Evolutionary conservation across 2,113 vertebrate species (phyloP), one percentile per base, ranked within the genome.

Genomic region (Rhinolophus sinicus): DNA sequence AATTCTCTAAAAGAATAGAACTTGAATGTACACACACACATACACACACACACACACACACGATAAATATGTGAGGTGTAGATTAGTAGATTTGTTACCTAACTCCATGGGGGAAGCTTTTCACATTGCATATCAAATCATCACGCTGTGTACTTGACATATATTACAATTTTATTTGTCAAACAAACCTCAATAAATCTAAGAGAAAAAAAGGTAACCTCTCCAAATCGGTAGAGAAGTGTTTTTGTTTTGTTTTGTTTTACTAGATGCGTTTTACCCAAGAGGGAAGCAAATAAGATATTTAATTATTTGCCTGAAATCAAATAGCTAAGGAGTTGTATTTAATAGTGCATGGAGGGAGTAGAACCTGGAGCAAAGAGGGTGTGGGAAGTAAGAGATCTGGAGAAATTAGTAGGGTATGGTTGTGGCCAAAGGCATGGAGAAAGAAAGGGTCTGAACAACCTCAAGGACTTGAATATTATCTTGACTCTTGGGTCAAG

Each of bases 101-200:
- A 80, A 56, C 67, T 88, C 21, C 2, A 65, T 65, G 35, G 7
- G 12, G 58, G 6, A 65, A 65, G 40, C 44, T 50, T 89, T 64
- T 83, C 28, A 64, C 15, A 64, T 40, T 83, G 33, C 56, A 28
- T 73, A 64, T 65, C 15, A 75, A 82, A 40, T 82, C 56, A 64
- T 81, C 75, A 62, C 26, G 50, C 5, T 82, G 28, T 94, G n/a
- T 16, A 82, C 44, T 73, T 40, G 44, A 73, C 78, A 50, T 52
- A 65, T n/a, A 15, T 58, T 87, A 70, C 18, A 77, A 77, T 62
- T 70, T 19, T 35, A 86, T 89, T 94, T 56, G 47, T 89, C 35
- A 89, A 73, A 10, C 40, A 81, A 73, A 82, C 44, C 9, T 73
- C n/a, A 73, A 24, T 44, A 73, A 65, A 73, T 9, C 38, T 70